phyloP scores from a whole-genome alignment of 2,888 invertebrate species.

The Drosophila vallismaia region DNA sequence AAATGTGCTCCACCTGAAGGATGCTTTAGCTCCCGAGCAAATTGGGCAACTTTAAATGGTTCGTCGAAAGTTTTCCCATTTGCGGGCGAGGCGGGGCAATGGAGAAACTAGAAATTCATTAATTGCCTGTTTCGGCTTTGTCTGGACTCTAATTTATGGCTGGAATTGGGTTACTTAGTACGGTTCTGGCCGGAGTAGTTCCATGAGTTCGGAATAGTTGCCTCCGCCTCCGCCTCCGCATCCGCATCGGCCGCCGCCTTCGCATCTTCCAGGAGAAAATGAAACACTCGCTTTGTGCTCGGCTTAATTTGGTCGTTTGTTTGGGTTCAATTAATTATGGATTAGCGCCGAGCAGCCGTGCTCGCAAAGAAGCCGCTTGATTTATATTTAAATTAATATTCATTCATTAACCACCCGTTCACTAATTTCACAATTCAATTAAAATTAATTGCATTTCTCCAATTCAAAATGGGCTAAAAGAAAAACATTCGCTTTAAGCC shows the following conservation, averaged over 20 bases:
- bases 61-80: constrained; percentile 37
- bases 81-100: constrained; percentile 25
- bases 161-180: constrained; percentile 45
- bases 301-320: constrained; percentile 36
- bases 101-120: constrained; percentile 38
- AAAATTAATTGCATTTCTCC: constrained; percentile 43
- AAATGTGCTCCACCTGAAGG: constrained; percentile 23
- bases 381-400: constrained; percentile 41
- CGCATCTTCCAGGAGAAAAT: constrained; percentile 7
- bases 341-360: constrained; percentile 29
- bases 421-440: constrained; percentile 40
- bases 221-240: not conserved
- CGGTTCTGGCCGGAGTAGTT: constrained; percentile 25
- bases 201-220: constrained; percentile 7
- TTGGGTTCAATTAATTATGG: constrained; percentile 45
- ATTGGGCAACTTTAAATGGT: constrained; percentile 44
- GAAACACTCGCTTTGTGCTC: constrained; percentile 26
- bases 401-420: constrained; percentile 38
- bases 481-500: not conserved
- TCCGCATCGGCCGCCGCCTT: no score
- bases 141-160: constrained; percentile 44
- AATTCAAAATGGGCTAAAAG: constrained; percentile 29
- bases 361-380: constrained; percentile 27
- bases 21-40: constrained; percentile 16
- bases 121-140: constrained; percentile 45